Base-by-base conservation (phyloP, 2,888 invertebrate genomes). In the Pollenia angustigena region DNA sequence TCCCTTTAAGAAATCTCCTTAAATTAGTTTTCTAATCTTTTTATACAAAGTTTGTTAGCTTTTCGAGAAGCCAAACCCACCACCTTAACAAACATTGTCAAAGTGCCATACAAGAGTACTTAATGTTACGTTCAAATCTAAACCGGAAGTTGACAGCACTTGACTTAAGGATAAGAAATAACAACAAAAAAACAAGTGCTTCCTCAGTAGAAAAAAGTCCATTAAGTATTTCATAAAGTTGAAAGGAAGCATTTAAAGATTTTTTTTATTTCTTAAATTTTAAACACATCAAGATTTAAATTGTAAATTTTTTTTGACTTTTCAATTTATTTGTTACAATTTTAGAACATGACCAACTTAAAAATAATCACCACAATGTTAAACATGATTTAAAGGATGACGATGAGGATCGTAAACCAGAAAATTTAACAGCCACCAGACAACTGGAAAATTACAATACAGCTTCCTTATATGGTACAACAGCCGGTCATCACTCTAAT, bases 361-460 rank as follows among this genome's bases (percentile, higher is more conserved):
- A 87, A 78, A 78, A 54, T 56, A 79, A 79, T 69, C 76, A 75
- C 54, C 83, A 85, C 78, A 69, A 56, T 90, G 89, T 69, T n/a
- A 93, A 93, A 87, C 94, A 94, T 89, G 95, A 95, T 92, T 94
- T 95, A 69, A 95, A 96, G 92, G 96, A 96, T 88, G 92, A 92
- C 87, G 89, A 90, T 14, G 96, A 97, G 93, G 96, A 97, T 93
- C 94, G 96, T 86, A 96, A 96, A 93, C 95, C 94, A 85, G 95
- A 94, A 54, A 91, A 91, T 85, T 87, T 92, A 80, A 81, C 90
- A 50, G 81, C 83, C 62, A 48, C 68, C 62, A 87, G 87, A 84
- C 87, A 87, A 69, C 62, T 87, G 81, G 87, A 87, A 78, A 87
- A 87, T 87, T 42, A 89, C 79, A 64, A 58, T 80, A 85, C 88